Base-by-base conservation (phyloP, 2,797 vertebrate species). In the Morus bassanus region DNA sequence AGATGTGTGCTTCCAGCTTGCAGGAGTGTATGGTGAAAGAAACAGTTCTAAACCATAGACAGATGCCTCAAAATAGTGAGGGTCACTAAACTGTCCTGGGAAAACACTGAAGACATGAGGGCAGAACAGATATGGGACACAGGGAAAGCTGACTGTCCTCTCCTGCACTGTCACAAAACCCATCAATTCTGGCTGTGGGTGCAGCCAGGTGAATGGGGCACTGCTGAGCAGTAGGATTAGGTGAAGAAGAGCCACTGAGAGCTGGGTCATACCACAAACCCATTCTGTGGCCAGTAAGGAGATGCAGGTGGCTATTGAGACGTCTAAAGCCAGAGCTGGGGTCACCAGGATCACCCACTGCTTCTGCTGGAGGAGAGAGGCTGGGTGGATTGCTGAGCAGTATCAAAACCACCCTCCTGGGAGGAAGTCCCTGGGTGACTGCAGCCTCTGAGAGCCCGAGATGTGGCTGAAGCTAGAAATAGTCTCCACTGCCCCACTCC, bases 101-200 rank as follows among this genome's bases (percentile, higher is more conserved):
- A 3, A 12, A 30, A 67, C 43, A 37, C 4, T 24, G 33, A 83
- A 57, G 30, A 19, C 24, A 50, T 0, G 1, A 75, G n/a, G 11
- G 10, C 13, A 77, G 48, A 76, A 41, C 11, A 63, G 41, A 41
- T 17, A 24, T 1, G 30, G 7, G 30, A 37, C 21, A 53, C 17
- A 70, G n/a, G 56, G 13, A 78, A 86, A 89, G 19, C 9, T 31
- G 13, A 18, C 54, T 59, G 45, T 57, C 21, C 11, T 65, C 24
- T 76, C 56, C 51, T 53, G 27, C 46, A 21, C 22, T 30, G 8
- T 43, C 27, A 51, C 60, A n/a, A 77, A 31, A 35, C 56, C 0
- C 0, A 0, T 6, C 3, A 2, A 0, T 48, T 43, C 24, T 51
- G 11, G 21, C 31, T 85, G 27, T 69, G 17, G 12, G 13, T 46